A percentile compares a stretch with the other conserved stretches of the same genome.
These are phyloP conservation scores for Gymnothorax reevesii DNA, from an alignment of 2,797 vertebrate genomes.

Conservation along the genomic window DNA sequence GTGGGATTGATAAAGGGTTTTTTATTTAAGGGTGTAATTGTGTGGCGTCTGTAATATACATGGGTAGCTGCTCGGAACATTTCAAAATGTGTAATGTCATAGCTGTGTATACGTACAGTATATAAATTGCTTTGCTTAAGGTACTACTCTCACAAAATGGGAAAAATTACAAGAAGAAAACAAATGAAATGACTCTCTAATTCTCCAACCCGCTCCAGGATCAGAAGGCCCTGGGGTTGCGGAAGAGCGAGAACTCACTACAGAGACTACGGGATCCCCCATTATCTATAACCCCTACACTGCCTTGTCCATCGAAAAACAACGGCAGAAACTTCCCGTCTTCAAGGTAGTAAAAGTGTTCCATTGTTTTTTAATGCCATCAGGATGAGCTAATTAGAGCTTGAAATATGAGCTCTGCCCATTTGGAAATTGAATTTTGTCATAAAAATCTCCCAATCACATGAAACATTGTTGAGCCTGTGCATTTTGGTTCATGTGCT, in stretches of 20 bases:
- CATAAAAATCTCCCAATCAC: neutral
- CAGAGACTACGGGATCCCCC: conserved; percentile 80
- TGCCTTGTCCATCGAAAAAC: conserved; percentile 93
- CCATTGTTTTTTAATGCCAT: neutral
- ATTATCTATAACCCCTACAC: conserved; percentile 90
- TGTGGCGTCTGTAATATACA: too few species aligned
- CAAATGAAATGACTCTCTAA: neutral
- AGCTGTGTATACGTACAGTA: too few species aligned
- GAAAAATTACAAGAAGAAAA: neutral
- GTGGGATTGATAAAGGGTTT: too few species aligned
- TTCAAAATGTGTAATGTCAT: too few species aligned
- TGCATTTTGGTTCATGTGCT: neutral
- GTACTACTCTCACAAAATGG: neutral
- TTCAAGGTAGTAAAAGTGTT: conserved; percentile 81
- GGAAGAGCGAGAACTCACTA: conserved; percentile 88
- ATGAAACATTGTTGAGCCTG: neutral
- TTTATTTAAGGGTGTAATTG: too few species aligned
- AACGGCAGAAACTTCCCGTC: conserved; percentile 93
- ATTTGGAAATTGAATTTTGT: neutral
- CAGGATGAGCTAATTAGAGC: neutral
- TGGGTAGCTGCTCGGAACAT: too few species aligned
- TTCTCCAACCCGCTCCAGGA: conserved; percentile 65
- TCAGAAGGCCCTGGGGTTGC: conserved; percentile 87
- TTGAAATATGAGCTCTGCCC: neutral
- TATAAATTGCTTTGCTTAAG: neutral